A percentile compares a stretch with the other conserved stretches of the same genome.
phyloP scores from a whole-genome alignment of 2,113 vertebrate genomes.

The Megalops atlanticus region DNA sequence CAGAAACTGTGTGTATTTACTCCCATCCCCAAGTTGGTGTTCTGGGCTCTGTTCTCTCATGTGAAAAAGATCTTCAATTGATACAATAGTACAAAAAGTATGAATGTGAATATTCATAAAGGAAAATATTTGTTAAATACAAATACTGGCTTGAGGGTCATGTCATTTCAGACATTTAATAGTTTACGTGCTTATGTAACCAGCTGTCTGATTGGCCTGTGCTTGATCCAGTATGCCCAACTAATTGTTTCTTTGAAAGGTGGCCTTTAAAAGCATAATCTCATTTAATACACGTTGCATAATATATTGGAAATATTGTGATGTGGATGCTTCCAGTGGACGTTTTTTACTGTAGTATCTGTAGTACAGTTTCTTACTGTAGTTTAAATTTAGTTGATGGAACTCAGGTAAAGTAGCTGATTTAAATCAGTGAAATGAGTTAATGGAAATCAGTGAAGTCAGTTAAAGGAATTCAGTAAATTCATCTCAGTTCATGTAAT shows the following conservation, averaged over 20 bases:
- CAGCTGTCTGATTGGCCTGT: no score
- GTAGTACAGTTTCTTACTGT: no score
- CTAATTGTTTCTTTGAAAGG: not conserved
- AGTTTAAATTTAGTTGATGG: no score
- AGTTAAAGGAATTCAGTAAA: not conserved
- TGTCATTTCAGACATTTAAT: not conserved
- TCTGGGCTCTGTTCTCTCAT: not conserved
- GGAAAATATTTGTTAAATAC: not conserved
- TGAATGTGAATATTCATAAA: not conserved
- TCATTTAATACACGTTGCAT: no score
- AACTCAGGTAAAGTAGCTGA: no score
- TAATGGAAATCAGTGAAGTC: no score
- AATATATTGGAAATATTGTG: no score
- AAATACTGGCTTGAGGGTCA: not conserved
- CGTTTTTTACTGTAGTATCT: no score
- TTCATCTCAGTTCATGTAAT: not conserved
- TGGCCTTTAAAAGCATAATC: not conserved
- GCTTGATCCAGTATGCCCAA: no score
- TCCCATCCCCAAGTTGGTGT: not conserved
- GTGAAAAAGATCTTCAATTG: no score
- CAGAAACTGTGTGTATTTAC: not conserved
- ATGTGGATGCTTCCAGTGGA: no score
- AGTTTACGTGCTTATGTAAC: not conserved
- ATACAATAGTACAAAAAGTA: not conserved
- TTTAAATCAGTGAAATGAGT: no score